A percentile compares a stretch with the other conserved stretches of the same genome.
Conservation (phyloP, 2,888 invertebrate species). For the Latrodectus elegans region DNA sequence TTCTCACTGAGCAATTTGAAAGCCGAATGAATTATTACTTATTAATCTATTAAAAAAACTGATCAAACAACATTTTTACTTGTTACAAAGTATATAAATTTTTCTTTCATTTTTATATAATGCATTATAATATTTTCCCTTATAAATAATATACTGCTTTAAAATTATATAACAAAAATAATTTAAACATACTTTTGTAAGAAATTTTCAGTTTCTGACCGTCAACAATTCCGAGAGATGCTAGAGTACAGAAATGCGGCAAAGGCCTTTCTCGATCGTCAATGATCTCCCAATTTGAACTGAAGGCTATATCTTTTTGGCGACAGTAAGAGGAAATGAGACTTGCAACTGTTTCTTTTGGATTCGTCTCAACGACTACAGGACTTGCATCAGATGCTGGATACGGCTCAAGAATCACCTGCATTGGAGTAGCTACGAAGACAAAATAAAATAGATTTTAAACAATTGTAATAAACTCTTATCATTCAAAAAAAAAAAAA, state of each 20-base stretch:
- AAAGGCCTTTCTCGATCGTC: slow-evolving; percentile 37
- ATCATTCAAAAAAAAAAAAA: too few relatives aligned
- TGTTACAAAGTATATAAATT: too few relatives aligned
- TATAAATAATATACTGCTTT: background rate
- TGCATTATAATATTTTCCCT: too few relatives aligned
- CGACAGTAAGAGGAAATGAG: slow-evolving; percentile 46
- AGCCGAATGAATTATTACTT: too few relatives aligned
- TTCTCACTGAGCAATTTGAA: too few relatives aligned
- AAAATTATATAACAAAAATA: background rate
- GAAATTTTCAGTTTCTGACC: slow-evolving; percentile 43
- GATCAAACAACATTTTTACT: too few relatives aligned
- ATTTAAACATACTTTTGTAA: slow-evolving; percentile 33
- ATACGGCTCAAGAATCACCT: slow-evolving; percentile 54
- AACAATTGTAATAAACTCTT: background rate
- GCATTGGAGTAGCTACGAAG: slow-evolving; percentile 55
- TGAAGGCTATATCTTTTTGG: slow-evolving; percentile 34
- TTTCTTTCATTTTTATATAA: too few relatives aligned
- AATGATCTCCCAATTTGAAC: slow-evolving; percentile 14
- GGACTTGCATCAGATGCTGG: slow-evolving; percentile 20
- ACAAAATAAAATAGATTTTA: background rate
- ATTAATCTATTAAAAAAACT: too few relatives aligned
- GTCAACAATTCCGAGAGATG: slow-evolving; percentile 34
- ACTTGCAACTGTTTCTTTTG: slow-evolving; percentile 22
- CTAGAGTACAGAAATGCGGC: slow-evolving; percentile 45
- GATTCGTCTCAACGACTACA: slow-evolving; percentile 30